phyloP scores from a whole-genome alignment of 2,113 vertebrate species.

The Prionailurus bengalensis region DNA sequence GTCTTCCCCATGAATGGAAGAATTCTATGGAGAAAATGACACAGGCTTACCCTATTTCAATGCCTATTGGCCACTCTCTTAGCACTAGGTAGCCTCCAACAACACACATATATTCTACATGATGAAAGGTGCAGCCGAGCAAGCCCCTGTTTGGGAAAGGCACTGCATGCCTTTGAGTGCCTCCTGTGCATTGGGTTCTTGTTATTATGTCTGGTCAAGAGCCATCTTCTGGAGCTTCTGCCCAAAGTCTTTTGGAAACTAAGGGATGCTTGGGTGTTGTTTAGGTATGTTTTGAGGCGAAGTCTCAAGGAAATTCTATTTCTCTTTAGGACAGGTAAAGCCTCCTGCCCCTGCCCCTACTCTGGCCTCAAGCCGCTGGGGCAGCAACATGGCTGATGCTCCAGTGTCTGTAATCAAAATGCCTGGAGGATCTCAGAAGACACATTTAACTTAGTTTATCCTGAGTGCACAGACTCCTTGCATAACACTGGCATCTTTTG shows the following conservation, averaged over 20 bases:
- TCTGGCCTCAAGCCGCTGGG: not conserved
- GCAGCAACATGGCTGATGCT: not conserved
- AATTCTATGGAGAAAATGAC: not conserved
- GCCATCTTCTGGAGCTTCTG: not conserved
- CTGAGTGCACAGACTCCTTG: not conserved
- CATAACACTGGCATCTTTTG: not conserved
- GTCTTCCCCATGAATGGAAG: not conserved
- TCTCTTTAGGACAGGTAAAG: not conserved
- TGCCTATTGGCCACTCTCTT: not conserved
- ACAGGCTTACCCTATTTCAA: not conserved
- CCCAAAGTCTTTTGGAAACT: not conserved
- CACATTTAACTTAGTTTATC: not conserved
- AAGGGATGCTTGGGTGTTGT: not conserved
- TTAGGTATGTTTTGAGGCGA: not conserved
- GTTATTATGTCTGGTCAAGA: not conserved
- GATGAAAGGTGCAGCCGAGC: not conserved
- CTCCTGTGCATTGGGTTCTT: not conserved
- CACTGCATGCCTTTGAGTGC: not conserved
- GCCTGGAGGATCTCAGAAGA: not conserved
- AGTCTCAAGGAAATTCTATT: not conserved
- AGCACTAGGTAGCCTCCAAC: not conserved
- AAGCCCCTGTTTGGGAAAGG: not conserved
- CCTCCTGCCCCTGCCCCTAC: not conserved
- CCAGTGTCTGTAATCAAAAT: not conserved
- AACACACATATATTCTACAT: not conserved